Evolutionary conservation across 2,797 vertebrate species (phyloP).

Genomic region (Fistularia tabacaria): DNA sequence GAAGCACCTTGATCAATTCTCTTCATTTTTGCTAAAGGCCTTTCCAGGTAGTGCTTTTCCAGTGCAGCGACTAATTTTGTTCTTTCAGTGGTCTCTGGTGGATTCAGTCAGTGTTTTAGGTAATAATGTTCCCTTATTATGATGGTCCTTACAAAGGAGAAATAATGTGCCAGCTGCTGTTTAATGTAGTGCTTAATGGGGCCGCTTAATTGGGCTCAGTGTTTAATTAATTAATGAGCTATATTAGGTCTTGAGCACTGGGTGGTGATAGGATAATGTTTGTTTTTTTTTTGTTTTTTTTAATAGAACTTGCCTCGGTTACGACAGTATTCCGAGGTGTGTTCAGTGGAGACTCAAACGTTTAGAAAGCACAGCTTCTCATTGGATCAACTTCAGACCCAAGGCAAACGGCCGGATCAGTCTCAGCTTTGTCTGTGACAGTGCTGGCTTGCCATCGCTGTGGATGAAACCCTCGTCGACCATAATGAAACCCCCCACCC

Average conservation of each 20-base stretch:
- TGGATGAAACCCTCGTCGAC: no score
- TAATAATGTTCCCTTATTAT: slow-evolving; percentile 69
- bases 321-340: slow-evolving; percentile 1
- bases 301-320: slow-evolving; percentile 26
- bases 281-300: slow-evolving; percentile 23
- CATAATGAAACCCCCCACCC: no score
- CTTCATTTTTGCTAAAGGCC: slow-evolving; percentile 33
- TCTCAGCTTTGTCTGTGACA: no score
- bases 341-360: no score
- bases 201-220: slow-evolving; percentile 74
- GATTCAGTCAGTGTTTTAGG: slow-evolving; percentile 56
- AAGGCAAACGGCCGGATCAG: no score
- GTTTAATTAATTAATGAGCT: slow-evolving; percentile 77
- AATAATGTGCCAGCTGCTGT: slow-evolving; percentile 74
- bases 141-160: slow-evolving; percentile 66
- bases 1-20: slow-evolving; percentile 27
- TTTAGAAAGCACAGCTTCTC: slow-evolving; percentile 5
- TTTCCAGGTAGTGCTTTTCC: slow-evolving; percentile 60
- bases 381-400: slow-evolving; percentile 20
- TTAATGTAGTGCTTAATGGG: slow-evolving; percentile 79
- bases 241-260: slow-evolving; percentile 61
- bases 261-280: slow-evolving; percentile 57
- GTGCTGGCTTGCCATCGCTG: no score
- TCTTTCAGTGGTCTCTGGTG: slow-evolving; percentile 51
- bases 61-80: slow-evolving; percentile 39